These are phyloP conservation scores for Hyperoodon ampullatus DNA, from an alignment of 2,113 vertebrate genomes.

Conservation along the genomic window DNA sequence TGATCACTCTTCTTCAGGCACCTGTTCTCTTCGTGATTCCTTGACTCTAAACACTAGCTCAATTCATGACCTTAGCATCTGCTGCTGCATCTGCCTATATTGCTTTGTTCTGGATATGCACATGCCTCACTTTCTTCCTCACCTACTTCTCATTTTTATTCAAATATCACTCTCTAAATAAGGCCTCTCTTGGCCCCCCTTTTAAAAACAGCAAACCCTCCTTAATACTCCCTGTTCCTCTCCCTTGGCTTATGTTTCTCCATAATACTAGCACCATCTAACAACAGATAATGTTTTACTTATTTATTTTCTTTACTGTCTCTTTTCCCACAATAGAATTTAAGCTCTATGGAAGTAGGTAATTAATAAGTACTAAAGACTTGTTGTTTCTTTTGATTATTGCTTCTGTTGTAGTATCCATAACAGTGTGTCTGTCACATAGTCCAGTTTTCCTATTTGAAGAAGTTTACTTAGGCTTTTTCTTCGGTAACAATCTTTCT, in stretches of 20 bases:
- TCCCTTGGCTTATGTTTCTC: not conserved
- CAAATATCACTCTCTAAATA: not conserved
- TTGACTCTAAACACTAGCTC: not conserved
- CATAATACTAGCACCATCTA: not conserved
- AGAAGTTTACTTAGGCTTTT: not conserved
- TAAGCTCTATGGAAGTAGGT: not conserved
- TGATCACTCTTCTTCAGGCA: not conserved
- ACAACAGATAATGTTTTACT: not conserved
- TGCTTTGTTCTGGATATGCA: not conserved
- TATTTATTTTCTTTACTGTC: constrained; percentile 14
- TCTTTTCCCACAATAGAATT: not conserved
- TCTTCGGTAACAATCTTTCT: not conserved
- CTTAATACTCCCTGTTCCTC: not conserved
- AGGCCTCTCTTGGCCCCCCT: not conserved
- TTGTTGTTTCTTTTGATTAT: not conserved
- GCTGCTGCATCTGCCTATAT: not conserved
- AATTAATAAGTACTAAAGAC: not conserved
- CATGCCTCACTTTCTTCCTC: not conserved
- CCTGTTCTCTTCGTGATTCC: not conserved
- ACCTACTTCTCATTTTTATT: not conserved
- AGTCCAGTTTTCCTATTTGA: not conserved
- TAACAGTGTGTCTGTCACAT: not conserved
- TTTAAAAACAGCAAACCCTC: constrained; percentile 5
- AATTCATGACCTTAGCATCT: not conserved
- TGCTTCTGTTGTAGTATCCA: not conserved